A percentile compares a stretch with the other conserved stretches of the same genome.
Evolutionary conservation across 2,888 invertebrate species (phyloP).

Genomic region (Acrobasis suavella): DNA sequence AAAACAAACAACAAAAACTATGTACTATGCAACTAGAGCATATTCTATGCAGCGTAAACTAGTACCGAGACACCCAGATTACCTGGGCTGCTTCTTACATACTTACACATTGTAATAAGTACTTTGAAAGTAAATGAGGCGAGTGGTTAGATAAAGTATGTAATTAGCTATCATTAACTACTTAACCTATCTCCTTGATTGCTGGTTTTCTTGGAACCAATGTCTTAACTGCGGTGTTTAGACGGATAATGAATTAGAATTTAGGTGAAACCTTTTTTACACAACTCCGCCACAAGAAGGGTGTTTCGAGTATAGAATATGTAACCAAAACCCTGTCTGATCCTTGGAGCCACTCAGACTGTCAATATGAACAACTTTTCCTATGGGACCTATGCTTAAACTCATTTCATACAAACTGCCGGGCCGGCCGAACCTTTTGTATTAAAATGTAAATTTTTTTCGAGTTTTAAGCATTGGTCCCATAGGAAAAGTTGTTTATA

Average conservation of each 20-base stretch:
- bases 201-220: slow-evolving; percentile 6
- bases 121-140: slow-evolving; percentile 10
- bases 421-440: too few species aligned
- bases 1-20: too few species aligned
- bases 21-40: background rate
- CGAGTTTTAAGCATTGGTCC: too few species aligned
- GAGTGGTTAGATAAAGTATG: slow-evolving; percentile 6
- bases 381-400: too few species aligned
- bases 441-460: too few species aligned
- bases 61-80: background rate
- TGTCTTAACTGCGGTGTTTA: background rate
- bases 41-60: background rate
- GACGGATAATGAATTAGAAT: background rate
- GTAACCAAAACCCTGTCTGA: too few species aligned
- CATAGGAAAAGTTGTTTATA: too few species aligned
- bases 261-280: background rate
- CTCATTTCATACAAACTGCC: too few species aligned
- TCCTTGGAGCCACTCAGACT: too few species aligned
- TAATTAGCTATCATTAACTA: slow-evolving; percentile 20
- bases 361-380: too few species aligned
- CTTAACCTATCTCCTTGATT: slow-evolving; percentile 17
- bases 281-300: too few species aligned
- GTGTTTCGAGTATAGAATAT: too few species aligned
- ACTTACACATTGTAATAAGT: slow-evolving; percentile 8
- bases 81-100: background rate